Conservation (phyloP, 2,113 vertebrate species). For the Triplophysa dalaica region DNA sequence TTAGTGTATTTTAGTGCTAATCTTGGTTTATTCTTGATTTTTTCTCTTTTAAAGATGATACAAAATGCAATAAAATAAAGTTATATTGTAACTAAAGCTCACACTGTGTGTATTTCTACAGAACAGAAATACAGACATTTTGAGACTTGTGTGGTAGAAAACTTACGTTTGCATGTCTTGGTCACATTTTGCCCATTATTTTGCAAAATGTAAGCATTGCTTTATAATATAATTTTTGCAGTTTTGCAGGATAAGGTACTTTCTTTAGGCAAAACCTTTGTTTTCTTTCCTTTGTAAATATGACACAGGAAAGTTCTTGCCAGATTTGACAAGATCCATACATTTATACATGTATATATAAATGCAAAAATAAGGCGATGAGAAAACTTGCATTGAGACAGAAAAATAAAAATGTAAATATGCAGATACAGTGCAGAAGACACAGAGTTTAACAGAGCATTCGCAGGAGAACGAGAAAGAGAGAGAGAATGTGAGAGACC, state of each 20-base stretch:
- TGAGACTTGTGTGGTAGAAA: background rate
- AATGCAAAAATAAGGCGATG: constrained; percentile 16
- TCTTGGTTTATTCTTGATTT: background rate
- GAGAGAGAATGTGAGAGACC: background rate
- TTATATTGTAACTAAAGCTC: too few relatives aligned
- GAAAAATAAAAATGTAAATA: background rate
- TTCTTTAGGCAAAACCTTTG: background rate
- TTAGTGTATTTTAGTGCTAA: background rate
- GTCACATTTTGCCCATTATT: background rate
- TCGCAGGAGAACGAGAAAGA: constrained; percentile 4
- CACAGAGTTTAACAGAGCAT: background rate
- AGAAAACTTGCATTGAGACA: constrained; percentile 8
- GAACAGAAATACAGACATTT: background rate
- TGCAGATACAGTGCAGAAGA: background rate
- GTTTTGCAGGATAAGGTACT: too few relatives aligned
- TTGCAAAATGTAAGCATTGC: too few relatives aligned
- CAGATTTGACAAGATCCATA: background rate
- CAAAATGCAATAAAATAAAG: background rate
- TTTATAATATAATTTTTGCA: too few relatives aligned
- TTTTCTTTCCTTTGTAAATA: background rate
- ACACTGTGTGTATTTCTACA: background rate
- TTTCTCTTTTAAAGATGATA: background rate
- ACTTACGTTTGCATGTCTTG: background rate
- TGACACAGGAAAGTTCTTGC: background rate
- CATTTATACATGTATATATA: background rate